Conservation (phyloP, 2,113 vertebrate species). For the Dasypus novemcinctus region DNA sequence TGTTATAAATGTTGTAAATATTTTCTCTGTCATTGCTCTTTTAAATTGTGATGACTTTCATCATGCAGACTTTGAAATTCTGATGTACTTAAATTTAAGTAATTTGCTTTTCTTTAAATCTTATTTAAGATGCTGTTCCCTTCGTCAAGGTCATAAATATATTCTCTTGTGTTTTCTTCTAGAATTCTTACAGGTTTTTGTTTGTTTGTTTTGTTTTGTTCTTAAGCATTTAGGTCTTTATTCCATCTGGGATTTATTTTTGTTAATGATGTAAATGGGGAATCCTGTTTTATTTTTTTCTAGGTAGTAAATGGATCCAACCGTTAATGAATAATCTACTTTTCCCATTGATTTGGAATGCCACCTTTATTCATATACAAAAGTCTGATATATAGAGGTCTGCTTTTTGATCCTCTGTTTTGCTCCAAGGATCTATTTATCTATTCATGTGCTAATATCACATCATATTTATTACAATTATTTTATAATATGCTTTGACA, state of each 20-base stretch:
- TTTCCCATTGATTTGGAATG: neutral
- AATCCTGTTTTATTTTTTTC: constrained; percentile 28
- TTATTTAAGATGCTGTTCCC: neutral
- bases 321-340: neutral
- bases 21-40: neutral
- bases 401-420: constrained; percentile 49
- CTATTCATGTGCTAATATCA: constrained; percentile 76
- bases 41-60: neutral
- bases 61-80: neutral
- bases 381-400: neutral
- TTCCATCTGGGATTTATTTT: constrained; percentile 23
- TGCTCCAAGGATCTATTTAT: constrained; percentile 68
- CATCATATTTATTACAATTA: constrained; percentile 74
- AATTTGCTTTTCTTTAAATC: neutral
- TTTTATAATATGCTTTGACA: constrained; percentile 74
- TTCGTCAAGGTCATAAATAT: neutral
- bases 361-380: neutral
- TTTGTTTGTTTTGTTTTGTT: neutral
- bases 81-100: neutral
- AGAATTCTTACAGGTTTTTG: neutral
- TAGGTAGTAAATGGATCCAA: neutral
- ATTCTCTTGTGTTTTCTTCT: neutral
- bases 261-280: neutral
- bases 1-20: neutral
- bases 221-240: neutral